A percentile compares a stretch with the other conserved stretches of the same genome.
These are phyloP conservation scores for Druon quercuslanigerum DNA, from an alignment of 1,140 invertebrate species.

Conservation along the genomic window DNA sequence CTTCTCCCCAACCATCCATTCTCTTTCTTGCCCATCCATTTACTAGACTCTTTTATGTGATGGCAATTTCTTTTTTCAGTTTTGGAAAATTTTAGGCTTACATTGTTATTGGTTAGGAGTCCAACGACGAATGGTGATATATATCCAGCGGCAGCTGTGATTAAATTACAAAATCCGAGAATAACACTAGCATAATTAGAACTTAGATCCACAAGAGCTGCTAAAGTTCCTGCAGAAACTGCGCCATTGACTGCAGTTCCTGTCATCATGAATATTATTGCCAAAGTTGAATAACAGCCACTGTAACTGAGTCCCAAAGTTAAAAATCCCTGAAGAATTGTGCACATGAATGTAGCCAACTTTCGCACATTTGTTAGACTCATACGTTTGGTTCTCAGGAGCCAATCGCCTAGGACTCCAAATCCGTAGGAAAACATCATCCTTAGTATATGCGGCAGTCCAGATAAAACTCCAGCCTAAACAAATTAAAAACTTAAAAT, in stretches of 20 bases:
- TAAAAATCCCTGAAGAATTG: slow-evolving; percentile 76
- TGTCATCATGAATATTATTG: slow-evolving; percentile 79
- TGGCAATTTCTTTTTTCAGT: background rate
- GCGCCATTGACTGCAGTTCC: slow-evolving; percentile 81
- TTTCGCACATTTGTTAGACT: slow-evolving; percentile 80
- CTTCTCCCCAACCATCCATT: too few species aligned
- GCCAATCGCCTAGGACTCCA: slow-evolving; percentile 79
- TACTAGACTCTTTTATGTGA: too few species aligned
- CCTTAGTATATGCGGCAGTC: slow-evolving; percentile 80
- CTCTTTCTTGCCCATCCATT: too few species aligned
- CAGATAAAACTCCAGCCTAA: slow-evolving; percentile 81
- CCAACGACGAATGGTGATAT: slow-evolving; percentile 79
- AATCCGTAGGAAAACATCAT: slow-evolving; percentile 80
- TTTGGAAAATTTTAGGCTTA: slow-evolving; percentile 61
- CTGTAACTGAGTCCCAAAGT: slow-evolving; percentile 79
- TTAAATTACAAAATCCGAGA: slow-evolving; percentile 78
- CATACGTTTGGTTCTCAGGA: slow-evolving; percentile 77
- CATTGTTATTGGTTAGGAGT: slow-evolving; percentile 78
- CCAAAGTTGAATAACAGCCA: slow-evolving; percentile 79
- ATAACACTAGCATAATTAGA: slow-evolving; percentile 83
- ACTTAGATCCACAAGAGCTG: slow-evolving; percentile 80
- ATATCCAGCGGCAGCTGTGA: slow-evolving; percentile 76
- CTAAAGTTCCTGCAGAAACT: slow-evolving; percentile 80
- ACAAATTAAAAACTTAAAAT: slow-evolving; percentile 39
- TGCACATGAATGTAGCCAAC: slow-evolving; percentile 78